A percentile compares a stretch with the other conserved stretches of the same genome.
Evolutionary conservation across 2,797 vertebrate species (phyloP).

Genomic region (Enteromius viviparus): DNA sequence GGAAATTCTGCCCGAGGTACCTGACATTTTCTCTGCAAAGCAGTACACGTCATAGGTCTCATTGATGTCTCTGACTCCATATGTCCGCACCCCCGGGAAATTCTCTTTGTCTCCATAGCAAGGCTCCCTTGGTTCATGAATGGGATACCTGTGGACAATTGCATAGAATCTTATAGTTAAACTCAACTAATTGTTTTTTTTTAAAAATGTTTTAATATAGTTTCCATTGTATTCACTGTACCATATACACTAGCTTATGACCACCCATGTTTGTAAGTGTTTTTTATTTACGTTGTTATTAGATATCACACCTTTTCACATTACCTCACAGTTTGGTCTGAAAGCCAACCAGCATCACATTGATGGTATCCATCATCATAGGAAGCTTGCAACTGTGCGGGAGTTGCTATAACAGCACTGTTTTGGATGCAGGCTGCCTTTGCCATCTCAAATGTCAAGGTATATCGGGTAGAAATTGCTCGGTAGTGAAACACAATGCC

Average conservation of each 20-base stretch:
- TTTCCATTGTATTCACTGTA: neutral
- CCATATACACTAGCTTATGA: neutral
- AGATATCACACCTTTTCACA: neutral
- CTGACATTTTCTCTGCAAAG: constrained; percentile 94
- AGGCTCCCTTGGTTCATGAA: constrained; percentile 89
- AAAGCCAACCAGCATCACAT: constrained; percentile 97
- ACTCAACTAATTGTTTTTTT: neutral
- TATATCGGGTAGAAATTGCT: constrained; percentile 94
- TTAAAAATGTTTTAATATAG: neutral
- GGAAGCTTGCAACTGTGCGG: constrained; percentile 93
- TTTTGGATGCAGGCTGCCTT: constrained; percentile 93
- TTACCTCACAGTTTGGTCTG: constrained; percentile 96
- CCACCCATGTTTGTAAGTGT: neutral
- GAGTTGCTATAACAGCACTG: constrained; percentile 89
- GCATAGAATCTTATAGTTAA: neutral
- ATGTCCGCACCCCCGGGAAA: constrained; percentile 95
- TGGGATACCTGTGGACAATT: constrained; percentile 86
- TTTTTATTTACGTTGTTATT: neutral
- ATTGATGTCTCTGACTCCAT: constrained; percentile 89
- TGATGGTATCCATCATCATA: constrained; percentile 97
- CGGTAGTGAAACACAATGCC: constrained; percentile 97
- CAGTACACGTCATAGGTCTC: constrained; percentile 99
- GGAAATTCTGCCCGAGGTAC: constrained; percentile 68
- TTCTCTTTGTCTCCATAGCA: constrained; percentile 95
- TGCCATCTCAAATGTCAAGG: constrained; percentile 90